Conservation (phyloP, 2,888 invertebrate species). For the Dusona sp. region DNA sequence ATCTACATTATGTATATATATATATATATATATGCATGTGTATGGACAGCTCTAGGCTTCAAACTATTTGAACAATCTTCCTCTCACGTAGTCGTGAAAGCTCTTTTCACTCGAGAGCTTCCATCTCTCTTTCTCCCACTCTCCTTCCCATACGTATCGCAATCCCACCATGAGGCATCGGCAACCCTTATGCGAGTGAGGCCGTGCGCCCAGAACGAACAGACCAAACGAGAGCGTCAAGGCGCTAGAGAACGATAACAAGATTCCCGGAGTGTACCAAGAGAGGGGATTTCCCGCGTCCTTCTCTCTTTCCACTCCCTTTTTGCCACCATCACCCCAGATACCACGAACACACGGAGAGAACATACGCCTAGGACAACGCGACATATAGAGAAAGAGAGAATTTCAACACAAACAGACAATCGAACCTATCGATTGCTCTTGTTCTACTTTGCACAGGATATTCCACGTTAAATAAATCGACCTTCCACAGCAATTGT, state of each 20-base stretch:
- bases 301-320: constrained; percentile 16
- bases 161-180: constrained; percentile 8
- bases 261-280: constrained; percentile 61
- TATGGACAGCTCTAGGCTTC: constrained; percentile 45
- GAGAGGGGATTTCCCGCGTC: constrained; percentile 44
- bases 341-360: constrained; percentile 34
- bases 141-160: background rate
- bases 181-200: constrained; percentile 43
- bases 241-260: constrained; percentile 65
- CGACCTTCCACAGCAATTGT: background rate
- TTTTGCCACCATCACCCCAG: background rate
- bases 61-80: constrained; percentile 69
- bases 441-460: background rate
- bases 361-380: constrained; percentile 24
- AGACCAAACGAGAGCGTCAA: constrained; percentile 49
- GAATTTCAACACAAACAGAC: constrained; percentile 59
- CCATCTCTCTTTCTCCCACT: background rate
- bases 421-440: constrained; percentile 68
- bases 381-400: constrained; percentile 22
- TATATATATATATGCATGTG: constrained; percentile 6
- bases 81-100: constrained; percentile 68
- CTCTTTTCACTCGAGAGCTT: constrained; percentile 58
- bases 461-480: background rate
- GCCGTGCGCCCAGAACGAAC: constrained; percentile 17
- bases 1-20: constrained; percentile 9